These are phyloP conservation scores for Rhabdomys dilectus DNA, from an alignment of 2,113 vertebrate genomes.

Conservation along the genomic window DNA sequence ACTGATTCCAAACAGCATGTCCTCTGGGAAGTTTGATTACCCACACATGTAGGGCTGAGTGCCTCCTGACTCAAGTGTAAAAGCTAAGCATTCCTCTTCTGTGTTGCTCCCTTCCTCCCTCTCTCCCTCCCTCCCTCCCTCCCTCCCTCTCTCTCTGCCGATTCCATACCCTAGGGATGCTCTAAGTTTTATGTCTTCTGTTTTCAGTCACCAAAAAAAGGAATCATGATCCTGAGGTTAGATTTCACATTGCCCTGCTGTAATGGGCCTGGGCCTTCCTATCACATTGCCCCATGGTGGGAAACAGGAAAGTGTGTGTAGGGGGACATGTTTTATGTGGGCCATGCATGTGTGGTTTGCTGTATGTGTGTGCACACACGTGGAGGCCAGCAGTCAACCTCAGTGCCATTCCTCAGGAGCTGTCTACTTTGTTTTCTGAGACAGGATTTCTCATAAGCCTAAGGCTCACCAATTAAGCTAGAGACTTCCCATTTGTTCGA, in stretches of 20 bases:
- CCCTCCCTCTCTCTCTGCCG: too few relatives aligned
- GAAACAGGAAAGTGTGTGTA: not conserved
- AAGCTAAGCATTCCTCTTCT: not conserved
- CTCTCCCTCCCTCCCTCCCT: too few relatives aligned
- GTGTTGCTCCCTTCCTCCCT: too few relatives aligned
- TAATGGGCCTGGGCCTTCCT: not conserved
- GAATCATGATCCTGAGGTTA: not conserved
- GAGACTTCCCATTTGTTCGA: not conserved
- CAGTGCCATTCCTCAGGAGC: not conserved
- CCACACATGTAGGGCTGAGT: not conserved
- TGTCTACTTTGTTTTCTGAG: not conserved
- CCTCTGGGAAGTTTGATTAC: not conserved
- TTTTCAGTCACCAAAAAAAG: not conserved
- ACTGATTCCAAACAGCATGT: not conserved
- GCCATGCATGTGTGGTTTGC: not conserved
- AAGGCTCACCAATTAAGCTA: not conserved
- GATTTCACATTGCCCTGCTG: not conserved
- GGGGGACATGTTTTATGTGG: not conserved
- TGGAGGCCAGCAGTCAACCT: not conserved
- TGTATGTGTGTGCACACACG: not conserved
- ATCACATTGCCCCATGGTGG: too few relatives aligned
- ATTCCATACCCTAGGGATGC: not conserved
- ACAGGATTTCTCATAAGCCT: not conserved
- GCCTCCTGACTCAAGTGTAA: not conserved
- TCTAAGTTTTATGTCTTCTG: not conserved